phyloP scores from a whole-genome alignment of 1,140 invertebrate species.

The Leptinotarsa lineolata region DNA sequence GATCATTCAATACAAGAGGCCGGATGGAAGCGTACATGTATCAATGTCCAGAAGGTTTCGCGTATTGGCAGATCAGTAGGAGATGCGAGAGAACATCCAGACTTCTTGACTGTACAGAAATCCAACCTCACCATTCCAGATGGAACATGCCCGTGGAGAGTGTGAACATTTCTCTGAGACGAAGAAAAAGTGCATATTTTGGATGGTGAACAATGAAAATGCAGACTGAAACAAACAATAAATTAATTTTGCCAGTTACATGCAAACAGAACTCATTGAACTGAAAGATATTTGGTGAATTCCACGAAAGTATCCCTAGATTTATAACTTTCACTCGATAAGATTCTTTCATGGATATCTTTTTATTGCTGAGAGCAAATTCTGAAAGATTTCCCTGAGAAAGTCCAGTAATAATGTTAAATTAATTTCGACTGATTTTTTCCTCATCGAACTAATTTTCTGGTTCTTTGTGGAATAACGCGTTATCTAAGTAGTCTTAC shows the following conservation, averaged over 20 bases:
- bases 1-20: conserved; percentile 55
- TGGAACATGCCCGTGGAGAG: conserved; percentile 61
- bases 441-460: conserved; percentile 11
- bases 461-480: conserved; percentile 13
- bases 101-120: conserved; percentile 64
- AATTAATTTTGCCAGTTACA: too few relatives aligned
- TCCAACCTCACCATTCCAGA: conserved; percentile 55
- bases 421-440: conserved; percentile 20
- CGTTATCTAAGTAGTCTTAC: neutral
- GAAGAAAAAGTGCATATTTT: conserved; percentile 38
- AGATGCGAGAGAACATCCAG: conserved; percentile 69
- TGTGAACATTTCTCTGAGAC: conserved; percentile 55
- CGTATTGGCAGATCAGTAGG: conserved; percentile 76
- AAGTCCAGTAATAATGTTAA: neutral
- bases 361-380: neutral
- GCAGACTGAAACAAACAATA: too few relatives aligned
- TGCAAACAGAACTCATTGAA: too few relatives aligned
- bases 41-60: conserved; percentile 75
- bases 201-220: neutral
- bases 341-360: too few relatives aligned
- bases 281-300: neutral
- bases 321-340: neutral
- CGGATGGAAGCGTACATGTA: conserved; percentile 71
- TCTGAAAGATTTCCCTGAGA: neutral
- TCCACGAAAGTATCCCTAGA: neutral